Conservation (phyloP, 2,797 vertebrate species). For the Buceros bicornis region DNA sequence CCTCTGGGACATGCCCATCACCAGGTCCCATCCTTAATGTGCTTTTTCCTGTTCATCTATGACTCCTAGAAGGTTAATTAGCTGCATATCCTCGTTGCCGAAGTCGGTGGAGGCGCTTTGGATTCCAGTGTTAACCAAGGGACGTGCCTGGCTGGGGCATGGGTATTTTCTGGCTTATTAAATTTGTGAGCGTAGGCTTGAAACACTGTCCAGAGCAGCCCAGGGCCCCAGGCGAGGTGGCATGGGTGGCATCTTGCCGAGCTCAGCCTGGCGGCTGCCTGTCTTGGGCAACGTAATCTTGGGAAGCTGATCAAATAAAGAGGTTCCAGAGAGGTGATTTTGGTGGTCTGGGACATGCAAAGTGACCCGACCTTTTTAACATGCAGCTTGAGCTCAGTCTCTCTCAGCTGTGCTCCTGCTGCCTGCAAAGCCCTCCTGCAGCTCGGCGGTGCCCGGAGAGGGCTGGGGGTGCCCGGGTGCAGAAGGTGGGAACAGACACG, state of each 20-base stretch:
- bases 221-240: fast-evolving
- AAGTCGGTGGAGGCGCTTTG: neutral
- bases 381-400: neutral
- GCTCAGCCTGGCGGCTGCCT: neutral
- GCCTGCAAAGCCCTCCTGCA: neutral
- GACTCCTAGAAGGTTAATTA: conserved; percentile 37
- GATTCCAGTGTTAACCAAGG: neutral
- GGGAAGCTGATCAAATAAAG: too few relatives aligned
- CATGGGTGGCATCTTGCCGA: fast-evolving
- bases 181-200: neutral
- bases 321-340: neutral
- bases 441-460: fast-evolving
- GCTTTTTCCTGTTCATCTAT: conserved; percentile 6
- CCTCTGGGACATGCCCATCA: neutral
- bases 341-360: neutral
- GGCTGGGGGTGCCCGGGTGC: neutral
- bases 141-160: fast-evolving
- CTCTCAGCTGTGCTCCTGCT: neutral
- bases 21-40: neutral
- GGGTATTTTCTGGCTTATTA: neutral
- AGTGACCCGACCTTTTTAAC: neutral
- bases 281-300: too few relatives aligned
- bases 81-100: neutral
- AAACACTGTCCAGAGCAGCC: neutral
- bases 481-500: fast-evolving